Evolutionary conservation across 2,888 invertebrate species (phyloP), one percentile per base, ranked within the genome.

Genomic region (Epistrophe eligans): DNA sequence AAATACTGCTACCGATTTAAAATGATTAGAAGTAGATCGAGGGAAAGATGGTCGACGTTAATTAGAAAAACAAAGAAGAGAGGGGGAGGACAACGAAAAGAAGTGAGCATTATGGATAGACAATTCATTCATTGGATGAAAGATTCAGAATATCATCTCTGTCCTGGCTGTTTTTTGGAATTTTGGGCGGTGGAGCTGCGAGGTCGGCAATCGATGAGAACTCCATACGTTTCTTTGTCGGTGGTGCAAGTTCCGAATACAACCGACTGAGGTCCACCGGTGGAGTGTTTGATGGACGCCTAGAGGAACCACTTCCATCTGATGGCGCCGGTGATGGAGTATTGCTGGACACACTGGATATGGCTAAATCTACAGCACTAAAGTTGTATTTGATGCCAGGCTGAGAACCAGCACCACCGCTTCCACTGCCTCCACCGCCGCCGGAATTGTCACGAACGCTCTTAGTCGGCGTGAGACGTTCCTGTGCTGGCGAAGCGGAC

Each of bases 111-210:
- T 50, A 24, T 55, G 15, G 15, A 52, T 19, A 55, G 52, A 55
- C 13, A 45, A 45, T 88, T 90, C 90, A 92, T 88, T 92, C 92
- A 80, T 92, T 92, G 28, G 92, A 88, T 24, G 89, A 92, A 77
- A 92, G 88, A 89, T 92, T 92, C n/a, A 92, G 88, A 43, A 91
- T 91, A 81, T 92, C 92, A 87, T 92, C 93, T 77, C 90, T 90
- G 17, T 95, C 95, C 40, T 79, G 87, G 88, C 94, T 95, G 38
- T 93, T 91, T 91, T 95, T 95, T 6, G 94, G 93, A 64, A 95
- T 92, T 91, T 95, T 96, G 57, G 95, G 94, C 76, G 94, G 93
- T 79, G 95, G 95, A 80, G 94, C 93, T 43, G 91, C 93, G 71
- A 93, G 84, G 88, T 93, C 93, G 5, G 93, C 93, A 58, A 93